phyloP scores from a whole-genome alignment of 64 coral and sea anemone genomes.

The Porites australiensis region DNA sequence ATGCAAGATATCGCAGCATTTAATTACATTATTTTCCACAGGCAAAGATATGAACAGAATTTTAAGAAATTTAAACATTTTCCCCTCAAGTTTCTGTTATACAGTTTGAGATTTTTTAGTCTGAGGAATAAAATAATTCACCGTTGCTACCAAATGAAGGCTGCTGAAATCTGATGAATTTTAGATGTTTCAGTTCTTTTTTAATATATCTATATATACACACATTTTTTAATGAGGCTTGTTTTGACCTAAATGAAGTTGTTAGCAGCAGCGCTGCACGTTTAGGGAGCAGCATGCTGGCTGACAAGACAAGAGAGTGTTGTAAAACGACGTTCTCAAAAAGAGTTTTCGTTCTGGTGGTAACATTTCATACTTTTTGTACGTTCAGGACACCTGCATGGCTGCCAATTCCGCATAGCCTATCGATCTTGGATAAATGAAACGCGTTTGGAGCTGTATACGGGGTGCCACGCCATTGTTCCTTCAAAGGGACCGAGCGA shows the following conservation, averaged over 20 bases:
- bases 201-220: too few relatives aligned
- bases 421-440: background rate
- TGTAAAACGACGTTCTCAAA: background rate
- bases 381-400: slow-evolving; percentile 12
- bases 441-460: background rate
- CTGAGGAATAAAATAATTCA: too few relatives aligned
- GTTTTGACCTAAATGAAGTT: too few relatives aligned
- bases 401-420: background rate
- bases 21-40: background rate
- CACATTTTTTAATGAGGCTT: too few relatives aligned
- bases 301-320: background rate
- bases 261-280: background rate
- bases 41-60: background rate
- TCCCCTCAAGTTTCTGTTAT: too few relatives aligned
- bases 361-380: background rate
- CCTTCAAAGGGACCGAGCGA: background rate
- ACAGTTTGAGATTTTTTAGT: too few relatives aligned
- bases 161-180: too few relatives aligned
- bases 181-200: too few relatives aligned
- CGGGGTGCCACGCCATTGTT: slow-evolving; percentile 14
- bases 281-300: background rate
- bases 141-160: too few relatives aligned
- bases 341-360: slow-evolving; percentile 16
- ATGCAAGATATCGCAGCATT: background rate
- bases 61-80: background rate